phyloP scores from a whole-genome alignment of 2,888 invertebrate genomes.

The Monochamus alternatus region DNA sequence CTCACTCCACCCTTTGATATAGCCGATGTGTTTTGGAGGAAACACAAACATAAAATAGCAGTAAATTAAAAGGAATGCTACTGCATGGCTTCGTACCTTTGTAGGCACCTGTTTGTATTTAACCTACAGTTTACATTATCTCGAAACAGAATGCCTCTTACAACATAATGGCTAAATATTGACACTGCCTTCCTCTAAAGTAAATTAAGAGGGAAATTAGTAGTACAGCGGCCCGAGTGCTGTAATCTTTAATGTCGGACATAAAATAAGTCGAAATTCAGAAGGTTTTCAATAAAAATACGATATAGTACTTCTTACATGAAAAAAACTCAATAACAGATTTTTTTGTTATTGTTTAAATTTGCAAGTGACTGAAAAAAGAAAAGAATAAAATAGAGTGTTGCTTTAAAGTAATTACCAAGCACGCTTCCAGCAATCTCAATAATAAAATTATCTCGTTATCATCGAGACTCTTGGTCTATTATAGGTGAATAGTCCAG shows the following conservation, averaged over 20 bases:
- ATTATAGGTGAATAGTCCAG: no score
- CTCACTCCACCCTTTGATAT: conserved; percentile 37
- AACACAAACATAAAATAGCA: conserved; percentile 12
- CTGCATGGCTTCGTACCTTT: conserved; percentile 23
- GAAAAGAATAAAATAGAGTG: no score
- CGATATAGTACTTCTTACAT: no score
- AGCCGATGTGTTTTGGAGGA: conserved; percentile 25
- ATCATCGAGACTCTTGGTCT: no score
- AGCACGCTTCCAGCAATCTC: no score
- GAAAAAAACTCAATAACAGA: no score
- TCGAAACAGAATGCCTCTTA: conserved; percentile 26
- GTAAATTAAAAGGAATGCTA: conserved; percentile 31
- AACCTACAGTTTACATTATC: conserved; percentile 28
- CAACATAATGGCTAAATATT: conserved; percentile 36
- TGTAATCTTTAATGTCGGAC: neutral
- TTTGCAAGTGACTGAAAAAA: no score
- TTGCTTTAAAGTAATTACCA: no score
- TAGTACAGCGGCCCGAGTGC: conserved; percentile 1
- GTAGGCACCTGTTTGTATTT: conserved; percentile 28
- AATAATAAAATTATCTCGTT: no score
- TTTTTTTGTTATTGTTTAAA: no score
- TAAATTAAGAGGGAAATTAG: conserved; percentile 25
- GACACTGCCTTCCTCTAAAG: conserved; percentile 15
- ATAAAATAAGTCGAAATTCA: no score
- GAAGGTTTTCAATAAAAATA: no score